A percentile compares a stretch with the other conserved stretches of the same genome.
These are phyloP conservation scores for Amblyteles armatorius DNA, from an alignment of 2,888 invertebrate species.

Conservation along the genomic window DNA sequence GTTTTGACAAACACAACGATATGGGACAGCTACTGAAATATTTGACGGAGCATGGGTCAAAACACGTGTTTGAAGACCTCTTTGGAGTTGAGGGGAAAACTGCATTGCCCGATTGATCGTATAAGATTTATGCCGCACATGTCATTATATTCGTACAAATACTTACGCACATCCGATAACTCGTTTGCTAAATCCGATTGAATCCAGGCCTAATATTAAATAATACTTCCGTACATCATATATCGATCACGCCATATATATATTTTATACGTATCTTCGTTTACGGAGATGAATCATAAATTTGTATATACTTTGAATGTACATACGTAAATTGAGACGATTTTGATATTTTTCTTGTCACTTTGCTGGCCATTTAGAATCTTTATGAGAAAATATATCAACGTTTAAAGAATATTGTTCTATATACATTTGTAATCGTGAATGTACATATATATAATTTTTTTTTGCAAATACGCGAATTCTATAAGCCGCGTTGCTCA, in stretches of 20 bases:
- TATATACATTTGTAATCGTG: not conserved
- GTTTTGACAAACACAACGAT: constrained; percentile 89
- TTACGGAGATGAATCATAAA: not conserved
- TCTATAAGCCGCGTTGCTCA: not conserved
- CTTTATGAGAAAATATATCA: not conserved
- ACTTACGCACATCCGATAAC: constrained; percentile 30
- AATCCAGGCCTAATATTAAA: not conserved
- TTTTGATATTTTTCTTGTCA: not conserved
- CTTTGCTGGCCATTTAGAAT: not conserved
- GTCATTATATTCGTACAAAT: constrained; percentile 55
- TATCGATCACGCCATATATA: not conserved
- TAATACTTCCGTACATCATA: not conserved
- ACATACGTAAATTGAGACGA: not conserved
- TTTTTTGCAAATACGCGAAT: not conserved
- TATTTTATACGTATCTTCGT: not conserved
- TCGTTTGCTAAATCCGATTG: not conserved
- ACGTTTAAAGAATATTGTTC: not conserved
- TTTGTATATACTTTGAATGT: not conserved
- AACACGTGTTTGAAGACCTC: constrained; percentile 91
- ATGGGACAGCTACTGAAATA: constrained; percentile 92
- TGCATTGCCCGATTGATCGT: constrained; percentile 53
- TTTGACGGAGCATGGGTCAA: constrained; percentile 89
- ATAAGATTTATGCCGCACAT: constrained; percentile 1
- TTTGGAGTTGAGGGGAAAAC: constrained; percentile 88
- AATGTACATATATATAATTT: not conserved